Base-by-base conservation (phyloP, 2,888 invertebrate species). In the Mimas tiliae region DNA sequence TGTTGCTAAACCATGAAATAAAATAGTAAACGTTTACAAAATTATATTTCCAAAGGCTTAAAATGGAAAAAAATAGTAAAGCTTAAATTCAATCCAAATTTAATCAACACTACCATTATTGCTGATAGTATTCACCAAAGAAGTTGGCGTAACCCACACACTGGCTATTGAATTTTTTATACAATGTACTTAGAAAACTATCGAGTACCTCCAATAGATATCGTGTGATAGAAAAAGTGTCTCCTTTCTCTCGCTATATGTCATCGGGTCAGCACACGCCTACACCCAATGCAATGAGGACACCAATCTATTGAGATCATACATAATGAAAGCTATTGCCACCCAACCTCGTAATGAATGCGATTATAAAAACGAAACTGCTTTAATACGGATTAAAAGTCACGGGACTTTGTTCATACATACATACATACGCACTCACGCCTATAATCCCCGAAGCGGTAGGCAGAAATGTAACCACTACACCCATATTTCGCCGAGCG, bases 271-370 rank as follows among this genome's bases (percentile, higher is more conserved):
- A 73, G 11, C 70, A 63, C 65, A 51, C 65, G 14, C 50, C 27
- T 52, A 69, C 77, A 69, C 75, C 75, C 71, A 74, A 48, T 42
- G 68, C 58, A 74, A 73, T 63, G 67, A 68, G 76, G 76, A 66
- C 74, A 69, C 27, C 33, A 12, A 27, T 48, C 21, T 45, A 58
- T 65, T 48, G 58, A 45, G 38, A 38, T 16, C 53, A 64, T 9
- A 58, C 65, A 48, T 58, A 58, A 53, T 53, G 64, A 65, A 50
- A 65, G 47, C 65, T 47, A 55, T 47, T 52, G 62, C 62, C 19
- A 62, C 27, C n/a, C 14, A 52, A 45, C 62, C 65, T 65, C 65
- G n/a, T 62, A 65, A 65, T 65, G 62, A 65, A 65, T 52, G 65
- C 51, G 33, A 62, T 65, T 51, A 65, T 65, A 65, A 65, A 52